These are phyloP conservation scores for Cacoxenus indagator DNA, from an alignment of 2,888 invertebrate species.

Conservation along the genomic window DNA sequence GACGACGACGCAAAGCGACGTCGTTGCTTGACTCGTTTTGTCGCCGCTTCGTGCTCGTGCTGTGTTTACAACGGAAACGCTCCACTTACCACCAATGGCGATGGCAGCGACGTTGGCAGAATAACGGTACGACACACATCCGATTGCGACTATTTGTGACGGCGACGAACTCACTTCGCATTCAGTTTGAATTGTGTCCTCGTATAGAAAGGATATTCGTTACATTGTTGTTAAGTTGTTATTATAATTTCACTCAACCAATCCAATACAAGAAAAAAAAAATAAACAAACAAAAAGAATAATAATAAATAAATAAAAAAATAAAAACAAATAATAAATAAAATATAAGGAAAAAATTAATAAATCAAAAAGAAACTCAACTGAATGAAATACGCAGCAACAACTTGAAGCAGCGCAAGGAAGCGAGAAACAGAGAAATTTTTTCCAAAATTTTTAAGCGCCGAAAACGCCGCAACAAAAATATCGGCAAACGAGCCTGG, in stretches of 20 bases:
- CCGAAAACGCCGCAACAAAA: neutral
- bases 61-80: slow-evolving; percentile 42
- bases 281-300: slow-evolving; percentile 50
- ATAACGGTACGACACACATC: slow-evolving; percentile 41
- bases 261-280: slow-evolving; percentile 43
- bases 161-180: slow-evolving; percentile 66
- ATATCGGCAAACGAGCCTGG: neutral
- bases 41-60: slow-evolving; percentile 30
- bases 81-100: slow-evolving; percentile 32
- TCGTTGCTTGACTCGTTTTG: slow-evolving; percentile 13
- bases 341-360: slow-evolving; percentile 30
- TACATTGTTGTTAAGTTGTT: slow-evolving; percentile 71
- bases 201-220: slow-evolving; percentile 72
- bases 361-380: neutral
- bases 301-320: slow-evolving; percentile 43
- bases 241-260: slow-evolving; percentile 65
- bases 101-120: slow-evolving; percentile 52
- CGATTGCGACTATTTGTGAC: slow-evolving; percentile 69
- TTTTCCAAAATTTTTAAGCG: neutral
- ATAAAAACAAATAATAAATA: slow-evolving; percentile 32
- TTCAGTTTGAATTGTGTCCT: slow-evolving; percentile 72
- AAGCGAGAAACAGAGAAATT: slow-evolving; percentile 2
- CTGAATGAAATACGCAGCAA: neutral
- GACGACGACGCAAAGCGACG: neutral
- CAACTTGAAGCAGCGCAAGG: slow-evolving; percentile 20